These are phyloP conservation scores for Cecropterus lyciades DNA, from an alignment of 1,140 invertebrate genomes.

Conservation along the genomic window DNA sequence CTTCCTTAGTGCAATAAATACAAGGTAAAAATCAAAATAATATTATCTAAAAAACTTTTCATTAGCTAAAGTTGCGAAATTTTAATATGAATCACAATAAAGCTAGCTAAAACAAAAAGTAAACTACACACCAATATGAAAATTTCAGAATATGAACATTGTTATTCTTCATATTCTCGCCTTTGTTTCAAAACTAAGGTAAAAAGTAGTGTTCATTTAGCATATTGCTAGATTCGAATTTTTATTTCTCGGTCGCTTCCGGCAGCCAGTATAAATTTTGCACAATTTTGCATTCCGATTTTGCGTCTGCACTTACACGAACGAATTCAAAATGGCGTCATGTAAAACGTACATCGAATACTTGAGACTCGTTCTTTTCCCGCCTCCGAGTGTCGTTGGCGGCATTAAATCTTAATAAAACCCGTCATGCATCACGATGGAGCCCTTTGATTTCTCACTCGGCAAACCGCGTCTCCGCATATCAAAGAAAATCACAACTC, in stretches of 20 bases:
- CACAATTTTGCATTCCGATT: slow-evolving; percentile 41
- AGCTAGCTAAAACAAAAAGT: slow-evolving; percentile 12
- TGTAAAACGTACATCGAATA: slow-evolving; percentile 79
- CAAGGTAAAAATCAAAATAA: neutral
- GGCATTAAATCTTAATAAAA: slow-evolving; percentile 84
- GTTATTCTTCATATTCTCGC: slow-evolving; percentile 35
- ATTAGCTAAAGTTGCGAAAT: slow-evolving; percentile 22
- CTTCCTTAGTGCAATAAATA: neutral
- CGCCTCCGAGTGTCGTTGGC: slow-evolving; percentile 81
- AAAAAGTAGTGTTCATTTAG: slow-evolving; percentile 37
- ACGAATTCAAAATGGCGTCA: slow-evolving; percentile 77
- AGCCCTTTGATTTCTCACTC: slow-evolving; percentile 82
- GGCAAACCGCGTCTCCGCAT: slow-evolving; percentile 80
- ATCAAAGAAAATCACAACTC: slow-evolving; percentile 84
- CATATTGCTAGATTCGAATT: slow-evolving; percentile 37
- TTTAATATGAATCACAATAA: slow-evolving; percentile 9
- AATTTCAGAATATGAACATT: slow-evolving; percentile 27
- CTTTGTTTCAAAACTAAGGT: slow-evolving; percentile 38
- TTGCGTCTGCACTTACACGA: slow-evolving; percentile 56
- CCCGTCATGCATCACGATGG: slow-evolving; percentile 78
- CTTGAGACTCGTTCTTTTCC: slow-evolving; percentile 83
- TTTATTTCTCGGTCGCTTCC: slow-evolving; percentile 29
- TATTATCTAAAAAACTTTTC: slow-evolving; percentile 7
- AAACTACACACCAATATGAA: slow-evolving; percentile 21
- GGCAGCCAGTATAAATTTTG: slow-evolving; percentile 35